Conservation (phyloP, 2,888 invertebrate species). For the Steinernema scapterisci region DNA sequence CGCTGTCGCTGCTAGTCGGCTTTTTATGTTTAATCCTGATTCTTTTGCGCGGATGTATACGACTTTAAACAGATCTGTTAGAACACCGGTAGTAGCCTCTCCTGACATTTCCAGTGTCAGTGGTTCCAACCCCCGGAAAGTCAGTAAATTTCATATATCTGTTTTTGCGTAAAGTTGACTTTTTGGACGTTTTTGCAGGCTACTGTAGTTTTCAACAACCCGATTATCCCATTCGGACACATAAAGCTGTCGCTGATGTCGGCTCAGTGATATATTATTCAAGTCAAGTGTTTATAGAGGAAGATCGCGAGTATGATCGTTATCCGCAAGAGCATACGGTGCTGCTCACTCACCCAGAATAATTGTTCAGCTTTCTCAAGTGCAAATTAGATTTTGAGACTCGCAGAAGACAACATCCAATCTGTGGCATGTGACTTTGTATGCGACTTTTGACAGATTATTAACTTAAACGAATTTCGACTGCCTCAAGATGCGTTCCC, state of each 20-base stretch:
- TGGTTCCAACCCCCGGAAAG: too few relatives aligned
- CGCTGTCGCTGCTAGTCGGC: too few relatives aligned
- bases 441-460: constrained; percentile 23
- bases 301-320: background rate
- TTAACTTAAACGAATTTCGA: background rate
- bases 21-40: too few relatives aligned
- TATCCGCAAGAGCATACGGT: constrained; percentile 7
- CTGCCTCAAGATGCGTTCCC: background rate
- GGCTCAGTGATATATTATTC: background rate
- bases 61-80: too few relatives aligned
- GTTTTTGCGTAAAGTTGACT: too few relatives aligned
- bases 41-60: too few relatives aligned
- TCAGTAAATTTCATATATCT: too few relatives aligned
- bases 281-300: constrained; percentile 25
- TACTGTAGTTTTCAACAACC: too few relatives aligned
- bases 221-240: too few relatives aligned
- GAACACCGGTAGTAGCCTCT: too few relatives aligned
- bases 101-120: too few relatives aligned
- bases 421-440: background rate
- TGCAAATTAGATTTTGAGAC: constrained; percentile 23
- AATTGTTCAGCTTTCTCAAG: constrained; percentile 32
- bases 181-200: too few relatives aligned
- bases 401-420: background rate
- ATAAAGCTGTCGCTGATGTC: background rate
- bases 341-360: constrained; percentile 24